These are phyloP conservation scores for Datnioides undecimradiatus DNA, from an alignment of 2,113 vertebrate genomes.

Conservation along the genomic window DNA sequence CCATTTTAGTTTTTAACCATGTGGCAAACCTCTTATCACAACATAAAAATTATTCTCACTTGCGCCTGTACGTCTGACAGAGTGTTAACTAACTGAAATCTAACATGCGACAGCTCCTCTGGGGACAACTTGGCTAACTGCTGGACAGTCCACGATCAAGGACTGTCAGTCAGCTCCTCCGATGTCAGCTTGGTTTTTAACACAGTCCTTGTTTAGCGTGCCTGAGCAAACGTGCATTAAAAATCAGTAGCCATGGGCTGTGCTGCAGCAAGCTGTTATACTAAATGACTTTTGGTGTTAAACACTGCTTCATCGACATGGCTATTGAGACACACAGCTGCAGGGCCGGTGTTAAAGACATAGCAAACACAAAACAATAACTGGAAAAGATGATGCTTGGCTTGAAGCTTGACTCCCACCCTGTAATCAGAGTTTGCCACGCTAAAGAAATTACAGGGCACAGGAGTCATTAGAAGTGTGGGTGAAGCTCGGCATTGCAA, in stretches of 20 bases:
- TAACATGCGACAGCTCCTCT: constrained; percentile 41
- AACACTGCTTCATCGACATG: constrained; percentile 48
- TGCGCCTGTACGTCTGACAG: constrained; percentile 7
- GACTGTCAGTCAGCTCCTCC: not conserved
- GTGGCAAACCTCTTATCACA: constrained; percentile 6
- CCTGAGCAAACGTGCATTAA: constrained; percentile 43
- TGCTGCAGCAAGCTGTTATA: constrained; percentile 9
- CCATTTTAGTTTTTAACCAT: constrained; percentile 34
- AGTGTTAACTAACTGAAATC: constrained; percentile 37
- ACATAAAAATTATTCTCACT: constrained; percentile 46
- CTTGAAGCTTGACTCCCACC: constrained; percentile 72
- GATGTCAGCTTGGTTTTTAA: constrained; percentile 28
- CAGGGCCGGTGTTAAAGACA: constrained; percentile 61
- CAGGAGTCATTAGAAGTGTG: constrained; percentile 69
- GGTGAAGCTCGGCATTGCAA: constrained; percentile 41
- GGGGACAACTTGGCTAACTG: constrained; percentile 16
- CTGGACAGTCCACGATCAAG: constrained; percentile 10
- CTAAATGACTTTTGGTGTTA: constrained; percentile 59
- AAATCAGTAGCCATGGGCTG: constrained; percentile 41
- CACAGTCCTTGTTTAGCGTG: constrained; percentile 17
- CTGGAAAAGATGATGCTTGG: constrained; percentile 74
- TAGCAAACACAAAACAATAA: constrained; percentile 76
- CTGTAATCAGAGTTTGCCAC: constrained; percentile 82
- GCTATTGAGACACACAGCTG: constrained; percentile 74
- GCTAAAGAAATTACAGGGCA: constrained; percentile 83